Evolutionary conservation across 2,888 invertebrate genomes (phyloP), one percentile per base, ranked within the genome.

Genomic region (Oligia fasciuncula): DNA sequence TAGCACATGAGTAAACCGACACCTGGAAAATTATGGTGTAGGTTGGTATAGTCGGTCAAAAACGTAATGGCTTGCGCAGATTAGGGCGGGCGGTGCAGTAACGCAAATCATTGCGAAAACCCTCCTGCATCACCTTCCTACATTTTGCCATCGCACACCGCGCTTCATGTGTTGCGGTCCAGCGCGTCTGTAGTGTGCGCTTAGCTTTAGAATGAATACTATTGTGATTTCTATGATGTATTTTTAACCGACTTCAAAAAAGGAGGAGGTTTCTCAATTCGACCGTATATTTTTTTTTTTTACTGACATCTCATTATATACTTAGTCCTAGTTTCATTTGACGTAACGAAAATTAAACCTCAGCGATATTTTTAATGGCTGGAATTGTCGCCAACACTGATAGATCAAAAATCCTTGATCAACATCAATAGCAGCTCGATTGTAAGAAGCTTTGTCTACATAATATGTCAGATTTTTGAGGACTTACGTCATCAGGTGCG

Each of bases 401-500:
- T 54, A 35, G 0, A 14, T 19, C 6, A 5, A 23, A 13, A 23
- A n/a, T 17, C 40, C 6, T 62, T 62, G 13, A n/a, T 62, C 6
- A 62, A 40, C 35, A 5, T 57, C 35, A 54, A 9, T 23, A 17
- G 5, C 17, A 17, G 23, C 5, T 17, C 5, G 23, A 40, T 17
- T n/a, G 17, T n/a, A 11, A 19, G 11, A 71, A 19, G 19, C 4
- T 40, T 40, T 60, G 17, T 40, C 11, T 40, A 40, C 40, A 40
- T 23, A 1, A 11, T 40, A 11, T 11, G 19, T 4, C 4, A 40
- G 65, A 11, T 23, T 65, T 35, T 65, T 23, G 6, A 71, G 1
- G 13, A 91, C 95, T 95, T 88, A 97, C 97, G 81, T 96, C 96
- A 80, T 96, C 96, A 73, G 95, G 91, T 75, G 93, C 92, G 2